Evolutionary conservation across 2,888 invertebrate species (phyloP), one percentile per base, ranked within the genome.

Genomic region (Smittia aterrima): DNA sequence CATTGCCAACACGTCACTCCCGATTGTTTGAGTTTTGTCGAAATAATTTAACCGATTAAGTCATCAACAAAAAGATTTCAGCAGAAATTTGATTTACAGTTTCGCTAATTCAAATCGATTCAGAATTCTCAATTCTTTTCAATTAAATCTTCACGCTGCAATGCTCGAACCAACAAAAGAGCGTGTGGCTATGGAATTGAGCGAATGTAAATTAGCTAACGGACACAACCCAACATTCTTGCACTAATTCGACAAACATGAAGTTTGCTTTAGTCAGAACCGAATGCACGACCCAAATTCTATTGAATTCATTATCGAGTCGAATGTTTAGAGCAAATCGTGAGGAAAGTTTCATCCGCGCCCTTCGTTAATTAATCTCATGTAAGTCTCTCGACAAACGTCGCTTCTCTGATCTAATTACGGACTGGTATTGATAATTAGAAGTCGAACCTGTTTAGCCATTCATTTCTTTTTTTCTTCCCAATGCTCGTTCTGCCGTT

Each of bases 171-270:
- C n/a, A n/a, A n/a, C n/a, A n/a, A n/a, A 9, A 3, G 32, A 3
- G 32, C 3, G 32, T 32, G 32, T 32, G 32, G 32, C 32, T 3
- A 9, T 32, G 32, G n/a, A 62, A 62, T 62, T 24, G 11, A 62
- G 62, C 20, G n/a, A 62, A 66, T 66, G 66, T 66, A 66, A 66
- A 66, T 66, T 66, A 66, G n/a, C 24, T 66, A 66, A 66, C 66
- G 66, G 66, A 18, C 18, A 2, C 62, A 16, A 22, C 18, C 24
- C 62, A 16, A 22, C 24, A 22, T 22, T 66, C 66, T 9, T 27
- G 27, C 27, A 66, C 66, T 66, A 66, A 66, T 66, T 66, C n/a
- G 66, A 25, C 32, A 66, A 66, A 66, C 32, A 27, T 66, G 66
- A 66, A 66, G 1, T 27, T 32, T 20, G n/a, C 62, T 24, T 32